A percentile compares a stretch with the other conserved stretches of the same genome.
phyloP scores from a whole-genome alignment of 2,888 invertebrate species.

The Diloba caeruleocephala region DNA sequence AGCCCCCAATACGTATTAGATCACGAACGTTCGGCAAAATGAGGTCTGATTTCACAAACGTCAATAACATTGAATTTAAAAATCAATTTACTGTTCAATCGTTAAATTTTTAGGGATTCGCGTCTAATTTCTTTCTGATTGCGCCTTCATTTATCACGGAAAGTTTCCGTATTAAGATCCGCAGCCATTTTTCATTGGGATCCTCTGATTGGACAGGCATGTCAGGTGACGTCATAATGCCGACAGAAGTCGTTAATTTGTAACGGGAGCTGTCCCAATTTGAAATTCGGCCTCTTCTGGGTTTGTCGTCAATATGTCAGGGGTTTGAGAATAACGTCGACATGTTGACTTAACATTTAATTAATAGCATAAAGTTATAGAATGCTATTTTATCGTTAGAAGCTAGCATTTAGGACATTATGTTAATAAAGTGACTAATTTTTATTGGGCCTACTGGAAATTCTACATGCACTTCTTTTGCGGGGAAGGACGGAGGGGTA shows the following conservation, averaged over 20 bases:
- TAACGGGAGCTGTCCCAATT: constrained; percentile 41
- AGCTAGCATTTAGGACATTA: no score
- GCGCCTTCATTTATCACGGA: constrained; percentile 66
- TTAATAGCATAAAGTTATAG: constrained; percentile 30
- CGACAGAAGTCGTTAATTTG: constrained; percentile 63
- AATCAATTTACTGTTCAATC: constrained; percentile 42
- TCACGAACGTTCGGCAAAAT: constrained; percentile 21
- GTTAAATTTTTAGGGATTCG: constrained; percentile 47
- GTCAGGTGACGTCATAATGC: constrained; percentile 69
- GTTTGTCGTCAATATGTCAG: constrained; percentile 37
- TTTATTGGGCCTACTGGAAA: no score
- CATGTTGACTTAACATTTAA: constrained; percentile 30
- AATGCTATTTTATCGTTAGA: no score
- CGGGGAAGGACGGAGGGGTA: no score
- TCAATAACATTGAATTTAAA: constrained; percentile 42
- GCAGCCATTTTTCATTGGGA: constrained; percentile 72
- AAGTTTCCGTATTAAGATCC: constrained; percentile 63
- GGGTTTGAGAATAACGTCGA: constrained; percentile 30
- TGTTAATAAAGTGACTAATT: no score
- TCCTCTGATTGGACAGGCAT: constrained; percentile 69
- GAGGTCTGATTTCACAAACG: constrained; percentile 37
- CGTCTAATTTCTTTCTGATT: constrained; percentile 64
- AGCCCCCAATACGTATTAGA: no score
- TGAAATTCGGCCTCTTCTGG: constrained; percentile 41
- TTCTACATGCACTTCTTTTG: no score